phyloP scores from a whole-genome alignment of 2,888 invertebrate species.

The Aleiodes leptofemur region DNA sequence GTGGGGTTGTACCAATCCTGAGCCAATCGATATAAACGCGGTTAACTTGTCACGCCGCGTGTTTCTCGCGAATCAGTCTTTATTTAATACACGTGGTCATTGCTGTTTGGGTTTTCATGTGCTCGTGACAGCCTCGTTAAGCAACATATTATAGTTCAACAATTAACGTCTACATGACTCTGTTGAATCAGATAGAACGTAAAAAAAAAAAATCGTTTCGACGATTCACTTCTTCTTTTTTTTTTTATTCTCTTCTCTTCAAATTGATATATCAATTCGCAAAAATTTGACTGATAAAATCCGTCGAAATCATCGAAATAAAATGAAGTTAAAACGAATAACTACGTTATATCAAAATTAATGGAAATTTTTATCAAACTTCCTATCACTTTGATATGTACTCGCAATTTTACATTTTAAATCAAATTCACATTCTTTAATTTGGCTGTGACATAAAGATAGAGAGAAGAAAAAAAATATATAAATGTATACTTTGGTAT shows the following conservation, averaged over 20 bases:
- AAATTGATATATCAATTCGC: neutral
- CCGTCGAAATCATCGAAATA: neutral
- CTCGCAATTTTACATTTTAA: neutral
- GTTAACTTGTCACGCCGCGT: slow-evolving; percentile 35
- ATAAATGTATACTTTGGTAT: slow-evolving; percentile 28
- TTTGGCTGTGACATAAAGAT: neutral
- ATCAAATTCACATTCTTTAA: neutral
- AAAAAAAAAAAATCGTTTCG: slow-evolving; percentile 7
- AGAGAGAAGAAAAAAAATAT: slow-evolving; percentile 8
- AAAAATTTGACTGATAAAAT: slow-evolving; percentile 9
- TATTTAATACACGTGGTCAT: slow-evolving; percentile 46
- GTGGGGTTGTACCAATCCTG: slow-evolving; percentile 6
- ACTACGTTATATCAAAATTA: slow-evolving; percentile 1
- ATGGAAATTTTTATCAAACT: neutral
- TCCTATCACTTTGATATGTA: slow-evolving; percentile 15
- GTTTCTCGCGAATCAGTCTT: slow-evolving; percentile 46
- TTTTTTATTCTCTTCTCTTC: neutral
- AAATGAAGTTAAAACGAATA: neutral
- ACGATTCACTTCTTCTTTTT: slow-evolving; percentile 13
- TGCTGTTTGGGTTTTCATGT: slow-evolving; percentile 35
- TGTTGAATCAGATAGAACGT: neutral
- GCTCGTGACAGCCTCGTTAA: slow-evolving; percentile 41
- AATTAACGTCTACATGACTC: slow-evolving; percentile 12
- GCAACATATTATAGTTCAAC: slow-evolving; percentile 25
- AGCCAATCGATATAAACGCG: slow-evolving; percentile 33